Conservation (phyloP, 2,113 vertebrate genomes). For the Gymnorhina tibicen region DNA sequence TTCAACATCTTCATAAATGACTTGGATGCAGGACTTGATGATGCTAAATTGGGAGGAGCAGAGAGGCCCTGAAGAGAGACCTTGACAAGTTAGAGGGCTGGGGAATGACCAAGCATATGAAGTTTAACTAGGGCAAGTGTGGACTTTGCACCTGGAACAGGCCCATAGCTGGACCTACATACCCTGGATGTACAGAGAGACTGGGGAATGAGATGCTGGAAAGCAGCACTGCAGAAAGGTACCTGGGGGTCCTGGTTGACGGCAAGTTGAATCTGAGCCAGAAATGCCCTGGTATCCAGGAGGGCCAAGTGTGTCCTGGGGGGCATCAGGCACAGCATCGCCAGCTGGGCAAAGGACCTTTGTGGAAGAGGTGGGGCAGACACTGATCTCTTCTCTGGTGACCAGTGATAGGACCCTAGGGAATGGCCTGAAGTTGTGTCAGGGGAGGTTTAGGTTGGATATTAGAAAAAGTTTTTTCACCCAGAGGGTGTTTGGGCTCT, state of each 20-base stretch:
- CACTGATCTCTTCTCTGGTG: background rate
- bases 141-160: background rate
- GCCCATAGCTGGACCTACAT: too few species aligned
- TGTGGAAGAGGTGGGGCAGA: background rate
- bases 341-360: fast-evolving
- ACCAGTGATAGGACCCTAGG: background rate
- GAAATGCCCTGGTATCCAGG: background rate
- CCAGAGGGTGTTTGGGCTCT: background rate
- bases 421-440: background rate
- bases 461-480: background rate
- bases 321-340: fast-evolving
- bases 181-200: fast-evolving
- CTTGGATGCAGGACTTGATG: background rate
- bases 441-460: background rate
- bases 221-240: fast-evolving
- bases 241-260: fast-evolving
- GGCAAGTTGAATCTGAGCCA: background rate
- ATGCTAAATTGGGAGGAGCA: background rate
- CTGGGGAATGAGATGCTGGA: background rate
- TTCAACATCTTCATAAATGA: background rate
- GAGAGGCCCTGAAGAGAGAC: background rate
- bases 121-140: background rate
- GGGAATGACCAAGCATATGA: background rate
- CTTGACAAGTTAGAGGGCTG: background rate
- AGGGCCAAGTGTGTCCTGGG: background rate